Percentiles rank a stretch among this genome's conserved stretches.
phyloP scores from a whole-genome alignment of 1,140 invertebrate species.

The Sesamia nonagrioides region DNA sequence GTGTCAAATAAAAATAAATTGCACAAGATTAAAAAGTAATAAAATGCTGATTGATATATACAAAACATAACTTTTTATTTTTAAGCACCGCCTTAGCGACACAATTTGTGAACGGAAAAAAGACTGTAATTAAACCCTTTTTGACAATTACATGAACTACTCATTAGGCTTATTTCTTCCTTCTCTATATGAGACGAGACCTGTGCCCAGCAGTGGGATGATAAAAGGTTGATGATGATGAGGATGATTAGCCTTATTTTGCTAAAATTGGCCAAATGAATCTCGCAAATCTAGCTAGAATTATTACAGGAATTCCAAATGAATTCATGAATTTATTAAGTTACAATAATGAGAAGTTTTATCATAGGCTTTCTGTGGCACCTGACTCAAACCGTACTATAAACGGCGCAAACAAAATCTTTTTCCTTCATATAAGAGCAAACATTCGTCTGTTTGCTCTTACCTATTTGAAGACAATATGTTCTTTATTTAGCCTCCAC shows the following conservation, averaged over 20 bases:
- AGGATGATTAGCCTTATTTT: conserved; percentile 3
- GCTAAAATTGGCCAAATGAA: background rate
- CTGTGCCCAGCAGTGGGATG: too few species aligned
- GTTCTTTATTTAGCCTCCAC: too few species aligned
- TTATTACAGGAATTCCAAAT: background rate
- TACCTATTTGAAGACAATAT: too few species aligned
- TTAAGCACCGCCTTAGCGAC: background rate
- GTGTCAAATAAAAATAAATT: conserved; percentile 13
- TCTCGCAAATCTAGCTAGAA: background rate
- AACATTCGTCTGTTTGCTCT: too few species aligned
- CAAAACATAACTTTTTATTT: background rate
- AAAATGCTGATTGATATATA: background rate
- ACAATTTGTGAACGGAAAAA: background rate
- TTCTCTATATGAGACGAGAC: too few species aligned
- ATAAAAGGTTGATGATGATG: too few species aligned
- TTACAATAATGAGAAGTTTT: too few species aligned
- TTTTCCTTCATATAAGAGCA: too few species aligned
- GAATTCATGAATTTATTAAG: background rate
- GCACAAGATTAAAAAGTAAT: background rate
- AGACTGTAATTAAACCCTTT: background rate
- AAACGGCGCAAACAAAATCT: too few species aligned
- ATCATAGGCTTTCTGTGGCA: too few species aligned
- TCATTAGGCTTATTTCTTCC: too few species aligned
- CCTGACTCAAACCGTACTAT: too few species aligned
- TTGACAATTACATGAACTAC: background rate